Conservation (phyloP, 2,797 vertebrate species). For the Cichlasoma orientale region DNA sequence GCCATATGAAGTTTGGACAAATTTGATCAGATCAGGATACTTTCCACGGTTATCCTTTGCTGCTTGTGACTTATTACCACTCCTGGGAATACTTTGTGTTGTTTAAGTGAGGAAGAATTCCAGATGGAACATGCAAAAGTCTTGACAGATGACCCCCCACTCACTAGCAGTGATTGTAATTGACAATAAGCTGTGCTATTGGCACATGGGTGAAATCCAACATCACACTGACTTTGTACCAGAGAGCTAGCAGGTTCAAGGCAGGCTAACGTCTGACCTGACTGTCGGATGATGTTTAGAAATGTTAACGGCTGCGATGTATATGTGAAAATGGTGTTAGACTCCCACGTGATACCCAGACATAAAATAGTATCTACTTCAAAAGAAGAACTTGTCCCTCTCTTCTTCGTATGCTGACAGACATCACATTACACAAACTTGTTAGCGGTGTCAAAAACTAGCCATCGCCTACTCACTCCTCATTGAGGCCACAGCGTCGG, state of each 20-base stretch:
- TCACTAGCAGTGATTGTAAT: neutral
- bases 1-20: neutral
- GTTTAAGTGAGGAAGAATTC: neutral
- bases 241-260: neutral
- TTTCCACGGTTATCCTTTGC: neutral
- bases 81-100: neutral
- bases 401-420: neutral
- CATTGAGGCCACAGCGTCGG: conserved; percentile 96
- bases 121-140: neutral
- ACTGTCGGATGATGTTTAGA: neutral
- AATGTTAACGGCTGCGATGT: neutral
- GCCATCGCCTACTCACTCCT: conserved; percentile 85
- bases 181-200: neutral
- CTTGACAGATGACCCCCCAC: neutral
- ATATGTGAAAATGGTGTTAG: neutral
- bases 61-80: neutral
- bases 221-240: neutral
- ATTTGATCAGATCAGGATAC: neutral
- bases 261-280: neutral
- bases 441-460: neutral
- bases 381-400: neutral
- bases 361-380: neutral
- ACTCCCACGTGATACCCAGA: neutral
- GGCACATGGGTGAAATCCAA: neutral
- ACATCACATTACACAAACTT: neutral